Percentiles rank a stretch among this genome's conserved stretches.
Conservation (phyloP, 2,888 invertebrate genomes). For the Sycophila texana region DNA sequence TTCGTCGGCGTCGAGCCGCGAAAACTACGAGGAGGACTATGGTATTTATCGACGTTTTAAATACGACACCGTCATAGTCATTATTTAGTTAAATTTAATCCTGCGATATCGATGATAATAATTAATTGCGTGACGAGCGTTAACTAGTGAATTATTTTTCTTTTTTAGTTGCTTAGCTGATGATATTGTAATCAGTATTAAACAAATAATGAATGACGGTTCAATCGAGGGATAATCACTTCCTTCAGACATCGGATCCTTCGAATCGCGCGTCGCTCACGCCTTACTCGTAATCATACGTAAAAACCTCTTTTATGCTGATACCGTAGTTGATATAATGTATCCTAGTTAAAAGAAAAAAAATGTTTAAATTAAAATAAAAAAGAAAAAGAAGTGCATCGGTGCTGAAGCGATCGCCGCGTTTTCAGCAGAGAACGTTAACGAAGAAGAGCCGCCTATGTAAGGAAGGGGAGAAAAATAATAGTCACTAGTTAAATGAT, state of each 20-base stretch:
- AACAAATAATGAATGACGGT: conserved; percentile 20
- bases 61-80: conserved; percentile 33
- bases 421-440: conserved; percentile 39
- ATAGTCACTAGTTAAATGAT: conserved; percentile 54
- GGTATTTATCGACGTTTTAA: conserved; percentile 35
- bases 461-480: conserved; percentile 43
- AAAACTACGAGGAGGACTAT: conserved; percentile 3
- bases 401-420: conserved; percentile 38
- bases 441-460: conserved; percentile 17
- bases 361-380: conserved; percentile 18
- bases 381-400: conserved; percentile 18
- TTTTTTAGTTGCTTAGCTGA: conserved; percentile 37
- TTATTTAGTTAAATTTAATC: conserved; percentile 25
- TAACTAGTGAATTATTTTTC: conserved; percentile 25
- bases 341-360: conserved; percentile 10
- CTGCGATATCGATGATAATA: not conserved
- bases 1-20: not conserved
- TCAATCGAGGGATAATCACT: not conserved
- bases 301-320: not conserved
- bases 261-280: conserved; percentile 14
- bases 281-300: conserved; percentile 5
- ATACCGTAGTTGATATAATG: conserved; percentile 18
- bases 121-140: conserved; percentile 7
- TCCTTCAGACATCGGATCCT: not conserved
- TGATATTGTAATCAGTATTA: conserved; percentile 49